These are phyloP conservation scores for Sandelia bainsii DNA, from an alignment of 2,797 vertebrate genomes.

Conservation along the genomic window DNA sequence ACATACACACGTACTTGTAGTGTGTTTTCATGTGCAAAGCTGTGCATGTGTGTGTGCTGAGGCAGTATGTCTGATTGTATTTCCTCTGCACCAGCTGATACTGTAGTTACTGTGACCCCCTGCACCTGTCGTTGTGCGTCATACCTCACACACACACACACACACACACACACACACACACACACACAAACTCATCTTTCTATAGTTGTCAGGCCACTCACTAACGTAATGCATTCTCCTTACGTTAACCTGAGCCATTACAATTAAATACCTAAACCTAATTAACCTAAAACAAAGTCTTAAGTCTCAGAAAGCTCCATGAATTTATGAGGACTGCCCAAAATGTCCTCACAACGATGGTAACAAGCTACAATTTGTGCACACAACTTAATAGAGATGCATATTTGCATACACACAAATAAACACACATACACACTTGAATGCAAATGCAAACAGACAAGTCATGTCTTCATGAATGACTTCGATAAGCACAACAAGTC, in stretches of 20 bases:
- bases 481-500: constrained; percentile 46
- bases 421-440: constrained; percentile 14
- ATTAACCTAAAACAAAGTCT: too few species aligned
- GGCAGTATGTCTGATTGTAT: constrained; percentile 58
- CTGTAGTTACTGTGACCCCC: constrained; percentile 61
- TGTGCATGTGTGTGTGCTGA: constrained; percentile 13
- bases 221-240: too few species aligned
- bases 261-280: too few species aligned
- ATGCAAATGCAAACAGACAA: constrained; percentile 34
- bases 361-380: too few species aligned
- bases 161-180: constrained; percentile 15
- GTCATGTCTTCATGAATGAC: constrained; percentile 36
- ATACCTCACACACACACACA: constrained; percentile 19
- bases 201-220: too few species aligned
- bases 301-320: too few species aligned
- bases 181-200: neutral
- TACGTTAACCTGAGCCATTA: too few species aligned
- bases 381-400: too few species aligned
- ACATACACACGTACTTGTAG: constrained; percentile 1
- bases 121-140: constrained; percentile 73
- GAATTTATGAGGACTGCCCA: too few species aligned
- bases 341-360: too few species aligned
- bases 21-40: constrained; percentile 12
- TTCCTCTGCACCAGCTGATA: constrained; percentile 71
- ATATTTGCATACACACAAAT: constrained; percentile 15